Percentiles rank a stretch among this genome's conserved stretches.
Conservation (phyloP, 2,888 invertebrate species). For the Apodemia hepburni region DNA sequence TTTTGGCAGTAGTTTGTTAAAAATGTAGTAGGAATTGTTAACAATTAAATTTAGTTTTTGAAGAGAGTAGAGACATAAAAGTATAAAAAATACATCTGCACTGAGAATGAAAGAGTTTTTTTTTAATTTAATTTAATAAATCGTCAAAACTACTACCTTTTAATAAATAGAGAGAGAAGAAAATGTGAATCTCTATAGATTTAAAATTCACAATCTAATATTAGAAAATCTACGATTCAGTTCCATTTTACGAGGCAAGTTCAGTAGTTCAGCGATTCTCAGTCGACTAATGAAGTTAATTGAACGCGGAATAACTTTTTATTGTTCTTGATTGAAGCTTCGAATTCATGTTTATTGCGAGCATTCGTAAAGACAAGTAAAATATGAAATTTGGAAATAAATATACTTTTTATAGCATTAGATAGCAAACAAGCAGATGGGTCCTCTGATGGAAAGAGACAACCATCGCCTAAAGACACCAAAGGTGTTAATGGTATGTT, state of each 20-base stretch:
- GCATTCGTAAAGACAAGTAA: neutral
- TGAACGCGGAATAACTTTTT: conserved; percentile 30
- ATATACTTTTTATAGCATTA: too few species aligned
- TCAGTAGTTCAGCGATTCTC: conserved; percentile 34
- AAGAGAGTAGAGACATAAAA: too few species aligned
- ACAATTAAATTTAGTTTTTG: neutral
- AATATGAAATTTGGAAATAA: neutral
- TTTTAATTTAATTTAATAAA: too few species aligned
- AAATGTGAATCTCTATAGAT: neutral
- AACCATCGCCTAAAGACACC: too few species aligned
- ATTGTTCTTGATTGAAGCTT: conserved; percentile 25
- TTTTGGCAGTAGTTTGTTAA: conserved; percentile 23
- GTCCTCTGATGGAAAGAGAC: too few species aligned
- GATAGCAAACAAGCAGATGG: too few species aligned
- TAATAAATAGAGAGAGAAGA: neutral
- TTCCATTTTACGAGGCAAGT: conserved; percentile 19
- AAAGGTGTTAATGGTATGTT: too few species aligned
- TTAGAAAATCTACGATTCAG: conserved; percentile 9
- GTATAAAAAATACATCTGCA: too few species aligned
- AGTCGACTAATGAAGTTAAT: conserved; percentile 33
- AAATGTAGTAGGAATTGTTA: neutral
- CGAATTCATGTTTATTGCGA: neutral
- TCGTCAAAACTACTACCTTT: too few species aligned
- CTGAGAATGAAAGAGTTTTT: too few species aligned
- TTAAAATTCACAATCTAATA: conserved; percentile 7